Evolutionary conservation across 2,113 vertebrate genomes (phyloP), one percentile per base, ranked within the genome.

Genomic region (Saccopteryx bilineata): DNA sequence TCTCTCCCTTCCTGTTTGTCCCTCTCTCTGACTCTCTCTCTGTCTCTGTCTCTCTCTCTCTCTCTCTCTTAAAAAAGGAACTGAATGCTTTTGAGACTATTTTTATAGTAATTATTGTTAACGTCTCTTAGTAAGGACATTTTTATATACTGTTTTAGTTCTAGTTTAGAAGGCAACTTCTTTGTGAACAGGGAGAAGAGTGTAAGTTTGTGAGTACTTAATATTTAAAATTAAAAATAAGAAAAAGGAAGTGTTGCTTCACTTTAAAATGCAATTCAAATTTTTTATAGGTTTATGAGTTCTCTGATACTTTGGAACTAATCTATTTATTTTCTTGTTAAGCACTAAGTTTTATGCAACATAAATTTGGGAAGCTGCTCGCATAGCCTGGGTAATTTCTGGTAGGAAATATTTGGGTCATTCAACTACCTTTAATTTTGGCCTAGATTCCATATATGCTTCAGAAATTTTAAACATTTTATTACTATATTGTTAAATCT

Each of bases 151-250:
- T 74, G 19, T 15, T 90, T n/a, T 21, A n/a, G 54, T 39, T 63
- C 9, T 65, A 65, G 28, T 83, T 95, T 69, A 86, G 65, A 93
- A 78, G 63, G 11, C 75, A 48, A 61, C 21, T 28, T 21, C 23
- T 65, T 58, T 66, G 52, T 82, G 31, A 92, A 90, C 9, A 68
- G 10, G 19, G 75, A 90, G 58, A 83, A 15, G 63, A 65, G 0
- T 75, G 5, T n/a, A 76, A 50, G 23, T 74, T 79, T 80, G 19
- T 87, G 50, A 46, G 0, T 46, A 69, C 10, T 87, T 96, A 71
- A 83, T 66, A 92, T 78, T 78, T 66, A 83, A 87, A 79, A 78
- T 94, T 89, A 24, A 72, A 85, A 94, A 58, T 54, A 84, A 69
- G 39, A 33, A 93, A 84, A 79, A 46, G 8, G 13, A 81, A 84